Conservation (phyloP, 2,888 invertebrate genomes). For the Brachyptera putata region DNA sequence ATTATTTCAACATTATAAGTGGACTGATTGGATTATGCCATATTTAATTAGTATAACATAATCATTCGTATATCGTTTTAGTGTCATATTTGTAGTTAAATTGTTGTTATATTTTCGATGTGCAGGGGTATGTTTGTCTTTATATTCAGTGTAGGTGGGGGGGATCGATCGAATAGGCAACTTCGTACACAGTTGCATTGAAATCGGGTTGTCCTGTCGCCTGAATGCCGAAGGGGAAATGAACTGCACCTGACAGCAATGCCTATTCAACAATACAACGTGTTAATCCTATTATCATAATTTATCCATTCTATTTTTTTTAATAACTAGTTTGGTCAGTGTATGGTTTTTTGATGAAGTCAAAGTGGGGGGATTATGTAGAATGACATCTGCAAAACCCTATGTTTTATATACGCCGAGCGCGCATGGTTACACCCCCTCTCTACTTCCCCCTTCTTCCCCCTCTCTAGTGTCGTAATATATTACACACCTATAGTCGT, state of each 20-base stretch:
- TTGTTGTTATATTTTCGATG: slow-evolving; percentile 10
- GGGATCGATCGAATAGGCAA: slow-evolving; percentile 20
- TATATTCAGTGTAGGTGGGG: slow-evolving; percentile 12
- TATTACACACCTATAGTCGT: slow-evolving; percentile 3
- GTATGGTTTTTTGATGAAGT: background rate
- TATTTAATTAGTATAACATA: background rate
- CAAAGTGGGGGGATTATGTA: too few species aligned
- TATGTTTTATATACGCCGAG: slow-evolving; percentile 1
- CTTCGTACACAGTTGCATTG: slow-evolving; percentile 13
- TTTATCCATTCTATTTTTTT: background rate
- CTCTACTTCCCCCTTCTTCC: too few species aligned
- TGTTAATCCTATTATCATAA: background rate
- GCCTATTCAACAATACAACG: slow-evolving; percentile 4
- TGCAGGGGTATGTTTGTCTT: slow-evolving; percentile 23
- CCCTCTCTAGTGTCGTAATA: too few species aligned
- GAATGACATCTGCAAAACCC: slow-evolving; percentile 15
- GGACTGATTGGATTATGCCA: background rate
- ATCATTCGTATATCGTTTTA: background rate
- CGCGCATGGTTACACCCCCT: slow-evolving; percentile 16
- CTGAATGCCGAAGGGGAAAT: slow-evolving; percentile 7
- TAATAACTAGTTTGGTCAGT: background rate
- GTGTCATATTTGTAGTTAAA: background rate
- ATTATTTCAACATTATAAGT: background rate
- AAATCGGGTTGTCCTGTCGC: slow-evolving; percentile 9
- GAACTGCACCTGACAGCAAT: slow-evolving; percentile 10